Percentiles rank a stretch among this genome's conserved stretches.
Conservation (phyloP, 2,113 vertebrate genomes). For the Paralichthys olivaceus region DNA sequence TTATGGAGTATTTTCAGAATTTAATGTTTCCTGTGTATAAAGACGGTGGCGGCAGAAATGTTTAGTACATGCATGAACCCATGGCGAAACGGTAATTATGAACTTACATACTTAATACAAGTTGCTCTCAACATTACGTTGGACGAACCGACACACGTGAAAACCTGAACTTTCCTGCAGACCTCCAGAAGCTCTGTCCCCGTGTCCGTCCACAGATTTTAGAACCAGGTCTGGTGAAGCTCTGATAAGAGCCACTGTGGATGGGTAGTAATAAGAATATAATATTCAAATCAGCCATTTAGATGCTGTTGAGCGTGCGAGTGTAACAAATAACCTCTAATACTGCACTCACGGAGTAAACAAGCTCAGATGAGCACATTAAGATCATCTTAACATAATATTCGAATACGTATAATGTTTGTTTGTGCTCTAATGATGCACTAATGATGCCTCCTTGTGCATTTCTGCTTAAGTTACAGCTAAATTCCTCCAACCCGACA, state of each 20-base stretch:
- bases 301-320: conserved; percentile 18
- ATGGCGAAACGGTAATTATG: no score
- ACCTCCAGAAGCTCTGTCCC: background rate
- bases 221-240: conserved; percentile 11
- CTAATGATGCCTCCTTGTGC: conserved; percentile 33
- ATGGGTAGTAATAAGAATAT: conserved; percentile 11
- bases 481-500: background rate
- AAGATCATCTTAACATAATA: conserved; percentile 19
- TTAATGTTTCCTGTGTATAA: no score
- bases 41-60: no score
- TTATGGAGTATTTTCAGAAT: no score
- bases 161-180: no score
- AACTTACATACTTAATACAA: no score
- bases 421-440: background rate
- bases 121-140: no score
- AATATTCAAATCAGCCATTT: conserved; percentile 59
- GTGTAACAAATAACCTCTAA: conserved; percentile 24
- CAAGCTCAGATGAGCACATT: conserved; percentile 14
- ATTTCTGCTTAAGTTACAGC: conserved; percentile 11
- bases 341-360: background rate
- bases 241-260: conserved; percentile 5
- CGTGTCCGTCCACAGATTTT: background rate
- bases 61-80: no score
- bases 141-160: no score
- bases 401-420: background rate